These are phyloP conservation scores for Orchesella flavescens DNA, from an alignment of 2,888 invertebrate species.

Conservation along the genomic window DNA sequence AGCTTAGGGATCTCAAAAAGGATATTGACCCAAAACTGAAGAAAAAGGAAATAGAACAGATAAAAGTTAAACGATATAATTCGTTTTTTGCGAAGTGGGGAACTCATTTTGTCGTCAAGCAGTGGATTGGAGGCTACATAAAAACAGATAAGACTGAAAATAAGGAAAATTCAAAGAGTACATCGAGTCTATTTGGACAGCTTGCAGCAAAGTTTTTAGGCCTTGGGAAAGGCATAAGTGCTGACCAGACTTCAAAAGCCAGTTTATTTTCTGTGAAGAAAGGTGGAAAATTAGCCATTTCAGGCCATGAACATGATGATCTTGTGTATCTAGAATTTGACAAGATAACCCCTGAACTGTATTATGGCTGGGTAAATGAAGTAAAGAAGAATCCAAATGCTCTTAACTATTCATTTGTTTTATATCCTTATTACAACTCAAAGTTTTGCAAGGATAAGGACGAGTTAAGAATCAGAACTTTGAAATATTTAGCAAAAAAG, in stretches of 20 bases:
- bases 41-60: not conserved
- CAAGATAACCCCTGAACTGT: not conserved
- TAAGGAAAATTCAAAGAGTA: not conserved
- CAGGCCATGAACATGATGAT: slow-evolving; percentile 5
- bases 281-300: not conserved
- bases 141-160: not conserved
- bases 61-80: not conserved
- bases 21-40: not conserved
- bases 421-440: slow-evolving; percentile 3
- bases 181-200: not conserved
- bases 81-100: slow-evolving; percentile 6
- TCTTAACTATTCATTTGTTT: not conserved
- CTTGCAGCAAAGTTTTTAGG: not conserved
- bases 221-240: not conserved
- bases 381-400: not conserved
- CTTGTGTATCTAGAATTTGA: not conserved
- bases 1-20: not conserved
- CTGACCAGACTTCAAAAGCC: not conserved
- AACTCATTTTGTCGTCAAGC: not conserved
- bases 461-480: not conserved
- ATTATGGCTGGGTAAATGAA: not conserved
- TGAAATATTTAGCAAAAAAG: not conserved
- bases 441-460: not conserved
- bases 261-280: not conserved
- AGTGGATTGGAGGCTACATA: slow-evolving; percentile 2